A percentile compares a stretch with the other conserved stretches of the same genome.
Conservation (phyloP, 2,797 vertebrate genomes). For the Hoplostethus atlanticus region DNA sequence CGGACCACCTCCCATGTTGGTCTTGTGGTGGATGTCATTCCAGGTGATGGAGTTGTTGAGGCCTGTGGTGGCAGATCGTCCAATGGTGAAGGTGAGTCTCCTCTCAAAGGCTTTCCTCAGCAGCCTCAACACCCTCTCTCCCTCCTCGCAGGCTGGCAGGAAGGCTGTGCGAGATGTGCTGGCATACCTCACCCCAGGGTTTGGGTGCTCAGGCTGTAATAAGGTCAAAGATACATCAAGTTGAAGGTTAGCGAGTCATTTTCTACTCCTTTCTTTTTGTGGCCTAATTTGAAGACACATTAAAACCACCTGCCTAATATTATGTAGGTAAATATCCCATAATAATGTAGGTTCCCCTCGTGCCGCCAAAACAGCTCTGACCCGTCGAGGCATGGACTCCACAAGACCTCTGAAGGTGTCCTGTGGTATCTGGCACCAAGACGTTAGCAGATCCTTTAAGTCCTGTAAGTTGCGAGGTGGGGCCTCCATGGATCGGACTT, state of each 20-base stretch:
- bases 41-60: constrained; percentile 88
- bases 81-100: constrained; percentile 87
- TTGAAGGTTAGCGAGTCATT: neutral
- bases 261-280: neutral
- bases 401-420: no score
- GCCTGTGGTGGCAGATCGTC: constrained; percentile 87
- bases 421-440: no score
- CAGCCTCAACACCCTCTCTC: constrained; percentile 86
- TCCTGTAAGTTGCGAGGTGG: no score
- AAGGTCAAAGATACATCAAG: neutral
- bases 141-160: constrained; percentile 86
- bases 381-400: no score
- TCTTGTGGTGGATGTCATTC: constrained; percentile 91
- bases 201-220: constrained; percentile 85
- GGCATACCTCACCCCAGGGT: constrained; percentile 86
- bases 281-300: no score
- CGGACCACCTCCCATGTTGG: constrained; percentile 85
- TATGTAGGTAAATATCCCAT: no score
- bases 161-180: constrained; percentile 85
- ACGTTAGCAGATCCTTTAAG: no score
- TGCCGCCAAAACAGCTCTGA: no score
- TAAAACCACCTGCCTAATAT: no score
- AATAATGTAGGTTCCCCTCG: no score
- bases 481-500: no score
- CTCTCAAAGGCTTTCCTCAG: constrained; percentile 88